Percentiles rank a stretch among this genome's conserved stretches.
phyloP scores from a whole-genome alignment of 2,888 invertebrate genomes.

The Argyresthia albistria region DNA sequence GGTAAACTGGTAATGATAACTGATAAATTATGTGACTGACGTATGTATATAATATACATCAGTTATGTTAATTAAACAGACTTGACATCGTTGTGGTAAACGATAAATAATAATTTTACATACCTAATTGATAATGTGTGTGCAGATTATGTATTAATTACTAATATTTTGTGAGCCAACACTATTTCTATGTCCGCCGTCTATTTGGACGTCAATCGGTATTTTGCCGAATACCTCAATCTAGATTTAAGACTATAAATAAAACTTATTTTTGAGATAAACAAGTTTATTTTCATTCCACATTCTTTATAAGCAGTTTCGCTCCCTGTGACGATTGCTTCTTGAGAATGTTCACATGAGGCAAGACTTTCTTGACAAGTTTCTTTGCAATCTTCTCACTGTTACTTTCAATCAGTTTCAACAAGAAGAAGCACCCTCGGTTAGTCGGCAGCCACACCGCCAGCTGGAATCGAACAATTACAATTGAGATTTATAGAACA shows the following conservation, averaged over 20 bases:
- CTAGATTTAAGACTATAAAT: too few species aligned
- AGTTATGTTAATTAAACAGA: too few species aligned
- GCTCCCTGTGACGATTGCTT: slow-evolving; percentile 73
- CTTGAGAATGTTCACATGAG: slow-evolving; percentile 54
- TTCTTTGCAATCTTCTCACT: slow-evolving; percentile 41
- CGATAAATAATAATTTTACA: too few species aligned
- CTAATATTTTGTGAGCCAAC: too few species aligned
- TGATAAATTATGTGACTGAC: too few species aligned
- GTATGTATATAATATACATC: too few species aligned
- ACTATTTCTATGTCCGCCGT: background rate
- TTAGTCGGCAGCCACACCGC: slow-evolving; percentile 79
- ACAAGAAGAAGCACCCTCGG: slow-evolving; percentile 82
- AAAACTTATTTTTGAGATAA: background rate
- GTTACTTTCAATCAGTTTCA: slow-evolving; percentile 77
- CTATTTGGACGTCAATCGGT: background rate
- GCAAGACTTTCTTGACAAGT: slow-evolving; percentile 62
- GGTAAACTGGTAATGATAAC: too few species aligned
- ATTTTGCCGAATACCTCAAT: too few species aligned
- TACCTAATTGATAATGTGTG: too few species aligned
- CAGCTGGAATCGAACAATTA: slow-evolving; percentile 58
- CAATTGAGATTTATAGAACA: background rate
- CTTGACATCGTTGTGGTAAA: too few species aligned
- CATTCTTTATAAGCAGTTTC: slow-evolving; percentile 73
- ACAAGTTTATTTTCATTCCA: slow-evolving; percentile 41
- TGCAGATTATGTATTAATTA: too few species aligned